Evolutionary conservation across 2,113 vertebrate genomes (phyloP).

Genomic region (Mesitornis unicolor): DNA sequence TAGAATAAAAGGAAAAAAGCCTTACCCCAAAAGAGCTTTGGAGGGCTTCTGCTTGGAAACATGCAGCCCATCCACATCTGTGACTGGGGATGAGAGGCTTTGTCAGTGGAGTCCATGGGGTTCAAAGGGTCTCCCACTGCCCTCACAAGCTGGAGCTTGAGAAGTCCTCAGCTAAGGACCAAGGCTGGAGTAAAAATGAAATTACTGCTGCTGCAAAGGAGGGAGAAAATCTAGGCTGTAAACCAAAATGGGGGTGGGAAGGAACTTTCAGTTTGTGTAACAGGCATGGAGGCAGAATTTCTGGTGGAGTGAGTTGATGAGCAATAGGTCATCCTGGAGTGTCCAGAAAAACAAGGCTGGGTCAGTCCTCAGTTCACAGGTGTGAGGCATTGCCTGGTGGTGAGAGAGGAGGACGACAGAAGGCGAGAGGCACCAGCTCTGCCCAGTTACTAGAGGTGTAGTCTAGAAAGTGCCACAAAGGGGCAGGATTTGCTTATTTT

Average conservation of each 20-base stretch:
- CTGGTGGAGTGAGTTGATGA: not conserved
- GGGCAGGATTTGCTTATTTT: conserved; percentile 36
- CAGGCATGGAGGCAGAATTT: not conserved
- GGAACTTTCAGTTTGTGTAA: not conserved
- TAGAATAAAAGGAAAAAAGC: not conserved
- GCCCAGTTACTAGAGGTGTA: not conserved
- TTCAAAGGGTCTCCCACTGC: not conserved
- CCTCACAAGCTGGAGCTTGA: not conserved
- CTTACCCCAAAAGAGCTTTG: not conserved
- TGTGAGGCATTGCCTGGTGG: not conserved
- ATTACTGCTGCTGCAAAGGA: not conserved
- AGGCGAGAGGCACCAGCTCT: not conserved
- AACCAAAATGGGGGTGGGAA: not conserved
- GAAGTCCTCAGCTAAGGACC: not conserved
- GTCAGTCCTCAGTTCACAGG: not conserved
- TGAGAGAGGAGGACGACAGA: not conserved
- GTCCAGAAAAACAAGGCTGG: not conserved
- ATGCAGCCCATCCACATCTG: not conserved
- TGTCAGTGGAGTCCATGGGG: not conserved
- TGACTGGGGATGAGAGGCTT: not conserved
- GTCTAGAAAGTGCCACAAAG: conserved; percentile 18
- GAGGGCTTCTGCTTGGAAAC: not conserved
- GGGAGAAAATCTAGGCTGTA: not conserved
- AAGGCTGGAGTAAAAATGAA: not conserved
- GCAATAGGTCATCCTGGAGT: not conserved